Evolutionary conservation across 2,797 vertebrate species (phyloP), one percentile per base, ranked within the genome.

Genomic region (Delichon dasypus): DNA sequence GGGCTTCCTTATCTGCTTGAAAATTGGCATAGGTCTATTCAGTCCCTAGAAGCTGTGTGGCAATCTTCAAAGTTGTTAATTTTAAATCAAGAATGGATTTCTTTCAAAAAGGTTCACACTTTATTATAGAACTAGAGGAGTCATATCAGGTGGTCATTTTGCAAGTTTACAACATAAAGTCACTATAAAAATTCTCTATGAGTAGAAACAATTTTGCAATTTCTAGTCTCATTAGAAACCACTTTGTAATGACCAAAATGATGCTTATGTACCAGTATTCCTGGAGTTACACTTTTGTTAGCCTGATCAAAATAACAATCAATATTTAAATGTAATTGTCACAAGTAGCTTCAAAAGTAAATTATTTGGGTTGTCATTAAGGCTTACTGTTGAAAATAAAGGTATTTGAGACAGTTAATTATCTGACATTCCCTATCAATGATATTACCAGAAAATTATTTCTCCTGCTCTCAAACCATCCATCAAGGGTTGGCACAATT

Each of bases 391-490:
- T 79, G 50, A 75, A 85, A 85, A 74, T 22, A 14, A 66, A 75
- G 4, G 1, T 3, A 3, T 53, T 72, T 51, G 22, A 34, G 7
- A 11, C 13, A 36, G 15, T 3, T 73, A 75, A 66, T 50, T 66
- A n/a, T 57, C 42, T 77, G 18, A 32, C 4, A 74, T 84, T 25
- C 23, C 7, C 30, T 53, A 54, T 51, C 13, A 18, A 42, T 16
- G 61, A 11, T 61, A 55, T 42, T 62, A 34, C 10, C 8, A 36
- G 14, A 32, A 54, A 73, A 50, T 44, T 0, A 47, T 55, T 73
- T 22, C 2, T 42, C 4, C 4, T 8, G 3, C 1, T 16, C 5
- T 74, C 25, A 66, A 51, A 30, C 7, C 6, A 13, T 30, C 13
- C 30, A 38, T 38, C 36, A 38, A 10, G 36, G 10, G 36, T 38